A percentile compares a stretch with the other conserved stretches of the same genome.
These are phyloP conservation scores for Taenioides sp. DNA, from an alignment of 2,797 vertebrate genomes.

Conservation along the genomic window DNA sequence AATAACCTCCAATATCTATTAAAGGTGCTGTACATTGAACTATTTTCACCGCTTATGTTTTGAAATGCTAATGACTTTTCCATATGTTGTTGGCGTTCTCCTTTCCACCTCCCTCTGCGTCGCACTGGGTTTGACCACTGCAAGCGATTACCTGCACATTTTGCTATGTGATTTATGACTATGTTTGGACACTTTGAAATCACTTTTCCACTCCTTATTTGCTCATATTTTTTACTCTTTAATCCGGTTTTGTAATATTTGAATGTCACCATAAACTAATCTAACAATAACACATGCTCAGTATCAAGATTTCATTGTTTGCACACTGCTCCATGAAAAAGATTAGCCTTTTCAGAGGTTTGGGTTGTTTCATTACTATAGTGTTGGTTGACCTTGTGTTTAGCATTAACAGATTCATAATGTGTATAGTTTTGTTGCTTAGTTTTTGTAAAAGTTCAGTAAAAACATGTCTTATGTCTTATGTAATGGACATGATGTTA, in stretches of 20 bases:
- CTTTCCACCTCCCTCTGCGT: slow-evolving; percentile 2
- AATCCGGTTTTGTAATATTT: background rate
- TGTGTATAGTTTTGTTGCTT: background rate
- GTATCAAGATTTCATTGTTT: background rate
- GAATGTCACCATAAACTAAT: background rate
- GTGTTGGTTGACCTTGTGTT: background rate
- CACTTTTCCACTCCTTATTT: background rate
- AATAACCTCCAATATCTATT: no score
- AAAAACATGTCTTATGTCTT: background rate
- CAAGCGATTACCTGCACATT: background rate
- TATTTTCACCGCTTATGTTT: background rate
- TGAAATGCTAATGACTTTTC: background rate
- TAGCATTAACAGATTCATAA: background rate
- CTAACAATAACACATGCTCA: background rate
- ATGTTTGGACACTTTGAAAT: background rate
- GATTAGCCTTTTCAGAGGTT: background rate
- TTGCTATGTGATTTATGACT: background rate
- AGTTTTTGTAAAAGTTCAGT: background rate
- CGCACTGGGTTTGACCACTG: background rate
- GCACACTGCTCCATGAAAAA: background rate
- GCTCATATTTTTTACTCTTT: background rate
- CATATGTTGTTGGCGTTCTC: slow-evolving; percentile 3
- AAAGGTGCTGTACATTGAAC: no score
- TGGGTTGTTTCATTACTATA: background rate
- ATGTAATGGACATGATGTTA: background rate